phyloP scores from a whole-genome alignment of 1,140 invertebrate species.

The Diachasmimorpha longicaudata region DNA sequence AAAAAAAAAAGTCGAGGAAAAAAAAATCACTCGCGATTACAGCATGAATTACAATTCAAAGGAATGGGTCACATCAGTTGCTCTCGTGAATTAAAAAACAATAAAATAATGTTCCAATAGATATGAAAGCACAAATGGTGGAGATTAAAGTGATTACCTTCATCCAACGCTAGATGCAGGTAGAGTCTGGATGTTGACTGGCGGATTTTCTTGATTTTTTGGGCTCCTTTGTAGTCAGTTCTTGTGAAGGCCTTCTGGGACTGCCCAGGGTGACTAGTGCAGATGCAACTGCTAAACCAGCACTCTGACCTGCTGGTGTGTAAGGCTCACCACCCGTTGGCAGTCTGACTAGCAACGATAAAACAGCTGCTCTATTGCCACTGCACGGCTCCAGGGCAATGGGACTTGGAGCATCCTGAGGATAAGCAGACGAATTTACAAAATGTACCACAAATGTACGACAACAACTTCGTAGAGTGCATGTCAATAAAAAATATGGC shows the following conservation, averaged over 20 bases:
- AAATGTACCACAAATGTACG: not conserved
- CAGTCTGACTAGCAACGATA: conserved; percentile 88
- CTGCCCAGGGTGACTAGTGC: conserved; percentile 85
- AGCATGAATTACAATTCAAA: not conserved
- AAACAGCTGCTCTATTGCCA: conserved; percentile 88
- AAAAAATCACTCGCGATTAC: not conserved
- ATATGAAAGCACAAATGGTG: conserved; percentile 21
- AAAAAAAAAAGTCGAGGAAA: not conserved
- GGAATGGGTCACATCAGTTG: not conserved
- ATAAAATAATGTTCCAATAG: conserved; percentile 4
- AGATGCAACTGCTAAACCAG: conserved; percentile 83
- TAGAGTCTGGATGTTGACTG: conserved; percentile 75
- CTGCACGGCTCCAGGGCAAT: conserved; percentile 92
- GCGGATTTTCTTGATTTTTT: conserved; percentile 70
- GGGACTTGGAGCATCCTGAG: conserved; percentile 82
- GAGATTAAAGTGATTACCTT: conserved; percentile 16
- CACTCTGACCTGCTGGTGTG: conserved; percentile 83
- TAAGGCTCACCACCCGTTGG: conserved; percentile 80
- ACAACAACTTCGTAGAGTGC: not conserved
- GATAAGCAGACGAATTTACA: not conserved
- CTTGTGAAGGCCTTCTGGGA: conserved; percentile 73
- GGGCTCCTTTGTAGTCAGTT: conserved; percentile 70
- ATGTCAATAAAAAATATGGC: too few species aligned
- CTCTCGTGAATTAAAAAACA: not conserved
- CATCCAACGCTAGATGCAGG: conserved; percentile 53